Conservation (phyloP, 2,888 invertebrate species). For the Oscheius onirici region DNA sequence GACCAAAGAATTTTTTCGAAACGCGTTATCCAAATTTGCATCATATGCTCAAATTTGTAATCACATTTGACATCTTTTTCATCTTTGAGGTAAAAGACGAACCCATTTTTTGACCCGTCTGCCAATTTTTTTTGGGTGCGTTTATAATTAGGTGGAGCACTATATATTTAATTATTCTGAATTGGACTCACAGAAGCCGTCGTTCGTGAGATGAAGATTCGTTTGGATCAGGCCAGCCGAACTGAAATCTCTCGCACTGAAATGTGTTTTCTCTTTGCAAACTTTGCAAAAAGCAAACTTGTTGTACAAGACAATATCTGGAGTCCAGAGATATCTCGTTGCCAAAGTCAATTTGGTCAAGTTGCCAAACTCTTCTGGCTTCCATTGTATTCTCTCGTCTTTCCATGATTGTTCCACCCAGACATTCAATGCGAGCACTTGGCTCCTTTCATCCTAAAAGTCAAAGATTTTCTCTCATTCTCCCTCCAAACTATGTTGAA, state of each 20-base stretch:
- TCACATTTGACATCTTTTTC: no score
- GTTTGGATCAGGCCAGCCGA: conserved; percentile 76
- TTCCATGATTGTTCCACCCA: conserved; percentile 74
- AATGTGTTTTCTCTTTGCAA: no score
- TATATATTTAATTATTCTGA: not conserved
- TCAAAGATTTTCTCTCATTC: not conserved
- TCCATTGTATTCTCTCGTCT: conserved; percentile 64
- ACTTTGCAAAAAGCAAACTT: no score
- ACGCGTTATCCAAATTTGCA: no score
- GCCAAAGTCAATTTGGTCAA: conserved; percentile 56
- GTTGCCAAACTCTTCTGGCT: conserved; percentile 54
- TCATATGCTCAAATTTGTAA: no score
- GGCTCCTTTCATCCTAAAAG: conserved; percentile 75
- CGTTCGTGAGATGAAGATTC: conserved; percentile 73
- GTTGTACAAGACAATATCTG: conserved; percentile 73
- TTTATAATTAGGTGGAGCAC: no score
- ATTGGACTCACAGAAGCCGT: not conserved
- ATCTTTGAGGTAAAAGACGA: no score
- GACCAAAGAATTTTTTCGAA: no score
- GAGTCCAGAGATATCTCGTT: conserved; percentile 64
- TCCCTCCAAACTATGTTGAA: conserved; percentile 74
- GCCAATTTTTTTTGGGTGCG: no score
- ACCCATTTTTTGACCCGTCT: no score
- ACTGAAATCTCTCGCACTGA: conserved; percentile 76
- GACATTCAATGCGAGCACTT: conserved; percentile 75